Conservation (phyloP, 2,797 vertebrate genomes). For the Pelodytes ibericus region DNA sequence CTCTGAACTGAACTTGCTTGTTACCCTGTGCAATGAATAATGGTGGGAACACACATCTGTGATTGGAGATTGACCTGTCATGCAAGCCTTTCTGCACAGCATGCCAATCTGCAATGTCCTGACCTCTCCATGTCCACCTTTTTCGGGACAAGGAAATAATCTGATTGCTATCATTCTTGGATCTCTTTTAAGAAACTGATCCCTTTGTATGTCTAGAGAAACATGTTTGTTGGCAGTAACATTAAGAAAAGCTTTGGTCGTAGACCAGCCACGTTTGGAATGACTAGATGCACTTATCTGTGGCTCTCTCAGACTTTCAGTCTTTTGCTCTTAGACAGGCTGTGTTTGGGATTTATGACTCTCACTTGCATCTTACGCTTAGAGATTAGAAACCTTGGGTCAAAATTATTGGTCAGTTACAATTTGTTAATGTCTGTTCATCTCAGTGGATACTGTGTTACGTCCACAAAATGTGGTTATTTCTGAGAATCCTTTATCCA, state of each 20-base stretch:
- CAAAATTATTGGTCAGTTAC: too few relatives aligned
- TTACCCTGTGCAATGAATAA: too few relatives aligned
- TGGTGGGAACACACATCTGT: neutral
- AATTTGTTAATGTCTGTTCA: too few relatives aligned
- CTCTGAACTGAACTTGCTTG: too few relatives aligned
- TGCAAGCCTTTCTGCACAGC: neutral
- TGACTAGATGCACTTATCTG: neutral
- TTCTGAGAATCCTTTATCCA: too few relatives aligned
- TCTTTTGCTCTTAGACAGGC: too few relatives aligned
- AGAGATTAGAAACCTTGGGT: too few relatives aligned
- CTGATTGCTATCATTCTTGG: slow-evolving; percentile 39
- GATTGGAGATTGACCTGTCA: slow-evolving; percentile 3
- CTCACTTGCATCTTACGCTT: too few relatives aligned
- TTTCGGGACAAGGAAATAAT: slow-evolving; percentile 33
- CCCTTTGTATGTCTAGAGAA: slow-evolving; percentile 12
- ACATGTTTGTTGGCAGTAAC: slow-evolving; percentile 28
- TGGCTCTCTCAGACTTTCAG: neutral
- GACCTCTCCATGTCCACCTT: slow-evolving; percentile 22
- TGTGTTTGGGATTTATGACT: neutral
- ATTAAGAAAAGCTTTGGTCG: slow-evolving; percentile 2
- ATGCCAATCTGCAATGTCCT: slow-evolving; percentile 24
- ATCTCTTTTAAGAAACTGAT: slow-evolving; percentile 42
- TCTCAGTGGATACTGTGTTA: too few relatives aligned
- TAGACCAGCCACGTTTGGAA: neutral
- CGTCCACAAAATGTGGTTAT: too few relatives aligned